Evolutionary conservation across 2,888 invertebrate genomes (phyloP), one percentile per base, ranked within the genome.

Genomic region (Eupeodes latifasciatus): DNA sequence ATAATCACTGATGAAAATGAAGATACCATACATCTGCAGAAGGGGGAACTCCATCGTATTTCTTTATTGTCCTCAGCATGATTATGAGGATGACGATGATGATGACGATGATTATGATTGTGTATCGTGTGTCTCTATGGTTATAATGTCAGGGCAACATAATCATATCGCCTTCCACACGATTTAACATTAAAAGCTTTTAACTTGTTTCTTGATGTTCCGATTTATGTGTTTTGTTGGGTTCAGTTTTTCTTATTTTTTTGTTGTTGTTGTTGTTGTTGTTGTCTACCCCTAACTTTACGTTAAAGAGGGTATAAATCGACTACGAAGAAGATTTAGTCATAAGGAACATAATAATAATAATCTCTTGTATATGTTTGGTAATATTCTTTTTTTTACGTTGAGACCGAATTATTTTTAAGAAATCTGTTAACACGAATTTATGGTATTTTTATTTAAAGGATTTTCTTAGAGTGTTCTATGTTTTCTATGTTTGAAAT

Each of bases 131-230:
- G 61, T 66, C 49, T 66, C 71, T 44, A 80, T 76, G 78, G 82
- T 83, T 83, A 40, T 40, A 81, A 88, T 90, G 88, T 90, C 90
- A 90, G 78, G 89, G 88, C 82, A 89, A 90, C 91, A 92, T 93
- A 93, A 93, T 93, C 93, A 92, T 92, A 93, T 93, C 93, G 92
- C 91, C 91, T 93, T 93, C 93, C 92, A 91, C 91, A 91, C 93
- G 93, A 93, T 93, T 93, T 91, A 93, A 92, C 92, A 83, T 81
- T 88, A 89, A 88, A 89, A 88, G 89, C 76, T 89, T 86, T 89
- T 77, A 77, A 79, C 85, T 84, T 87, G 77, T 71, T 72, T 88
- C 69, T 62, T 66, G 77, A 87, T 87, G 77, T 53, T 71, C 36
- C 64, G 72, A 44, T 67, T 76, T 19, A 53, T 69, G 10, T 16